These are phyloP conservation scores for Trichopoda pennipes DNA, from an alignment of 2,888 invertebrate species.

Conservation along the genomic window DNA sequence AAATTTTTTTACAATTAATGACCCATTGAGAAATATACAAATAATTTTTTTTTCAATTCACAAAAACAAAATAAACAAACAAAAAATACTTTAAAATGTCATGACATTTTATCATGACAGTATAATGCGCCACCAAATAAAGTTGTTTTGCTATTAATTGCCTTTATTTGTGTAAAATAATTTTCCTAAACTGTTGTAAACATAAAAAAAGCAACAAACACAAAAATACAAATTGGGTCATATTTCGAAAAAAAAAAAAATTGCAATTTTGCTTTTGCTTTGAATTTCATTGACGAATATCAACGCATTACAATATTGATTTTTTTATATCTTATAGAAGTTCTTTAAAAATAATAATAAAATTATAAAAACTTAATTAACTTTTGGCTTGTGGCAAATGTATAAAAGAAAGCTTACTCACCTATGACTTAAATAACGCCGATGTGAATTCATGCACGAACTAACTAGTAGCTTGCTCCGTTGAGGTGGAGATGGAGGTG, in stretches of 20 bases:
- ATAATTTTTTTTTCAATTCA: too few relatives aligned
- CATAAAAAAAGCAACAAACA: too few relatives aligned
- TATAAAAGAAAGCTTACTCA: constrained; percentile 77
- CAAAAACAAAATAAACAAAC: background rate
- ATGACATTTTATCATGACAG: constrained; percentile 10
- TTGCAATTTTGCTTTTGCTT: background rate
- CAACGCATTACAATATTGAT: constrained; percentile 8
- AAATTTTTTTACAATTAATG: background rate
- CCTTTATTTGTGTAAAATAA: background rate
- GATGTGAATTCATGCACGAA: constrained; percentile 95
- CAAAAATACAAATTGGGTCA: background rate
- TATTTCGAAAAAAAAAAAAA: background rate
- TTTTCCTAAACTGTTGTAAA: background rate
- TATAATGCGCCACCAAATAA: background rate
- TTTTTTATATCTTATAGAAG: constrained; percentile 5
- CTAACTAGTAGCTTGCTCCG: constrained; percentile 85
- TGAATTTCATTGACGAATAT: background rate
- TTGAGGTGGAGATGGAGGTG: constrained; percentile 86
- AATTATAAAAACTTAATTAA: background rate
- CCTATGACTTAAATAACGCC: constrained; percentile 92
- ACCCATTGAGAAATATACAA: background rate
- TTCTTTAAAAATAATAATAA: too few relatives aligned
- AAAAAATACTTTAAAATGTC: constrained; percentile 7
- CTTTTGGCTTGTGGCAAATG: background rate
- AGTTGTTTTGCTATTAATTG: background rate